Percentiles rank a stretch among this genome's conserved stretches.
phyloP scores from a whole-genome alignment of 2,113 vertebrate species.

The Tinamus guttatus region DNA sequence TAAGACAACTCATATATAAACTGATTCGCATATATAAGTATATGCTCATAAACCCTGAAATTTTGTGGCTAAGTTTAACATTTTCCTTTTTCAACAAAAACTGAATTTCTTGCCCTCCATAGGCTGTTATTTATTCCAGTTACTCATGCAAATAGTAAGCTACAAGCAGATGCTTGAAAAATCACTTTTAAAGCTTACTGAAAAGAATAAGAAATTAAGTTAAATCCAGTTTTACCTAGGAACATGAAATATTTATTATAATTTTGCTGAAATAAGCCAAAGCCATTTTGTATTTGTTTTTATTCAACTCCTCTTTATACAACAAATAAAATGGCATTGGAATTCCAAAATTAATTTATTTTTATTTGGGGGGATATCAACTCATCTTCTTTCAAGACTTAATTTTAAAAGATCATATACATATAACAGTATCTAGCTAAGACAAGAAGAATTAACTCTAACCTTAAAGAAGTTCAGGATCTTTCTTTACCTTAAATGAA shows the following conservation, averaged over 20 bases:
- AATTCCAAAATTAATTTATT: neutral
- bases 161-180: neutral
- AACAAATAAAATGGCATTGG: neutral
- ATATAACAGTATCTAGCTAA: neutral
- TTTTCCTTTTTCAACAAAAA: neutral
- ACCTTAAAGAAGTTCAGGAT: neutral
- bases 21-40: neutral
- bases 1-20: neutral
- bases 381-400: neutral
- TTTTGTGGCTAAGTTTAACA: neutral
- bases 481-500: neutral
- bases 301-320: neutral
- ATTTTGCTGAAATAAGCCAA: neutral
- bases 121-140: neutral
- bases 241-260: neutral
- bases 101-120: neutral
- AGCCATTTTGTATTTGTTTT: neutral
- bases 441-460: neutral
- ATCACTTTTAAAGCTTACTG: neutral
- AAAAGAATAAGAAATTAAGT: neutral
- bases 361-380: no score
- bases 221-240: neutral
- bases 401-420: neutral
- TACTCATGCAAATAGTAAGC: neutral
- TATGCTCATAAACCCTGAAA: neutral